Evolutionary conservation across 1,140 invertebrate genomes (phyloP), one percentile per base, ranked within the genome.

Genomic region (Trichogramma pretiosum): DNA sequence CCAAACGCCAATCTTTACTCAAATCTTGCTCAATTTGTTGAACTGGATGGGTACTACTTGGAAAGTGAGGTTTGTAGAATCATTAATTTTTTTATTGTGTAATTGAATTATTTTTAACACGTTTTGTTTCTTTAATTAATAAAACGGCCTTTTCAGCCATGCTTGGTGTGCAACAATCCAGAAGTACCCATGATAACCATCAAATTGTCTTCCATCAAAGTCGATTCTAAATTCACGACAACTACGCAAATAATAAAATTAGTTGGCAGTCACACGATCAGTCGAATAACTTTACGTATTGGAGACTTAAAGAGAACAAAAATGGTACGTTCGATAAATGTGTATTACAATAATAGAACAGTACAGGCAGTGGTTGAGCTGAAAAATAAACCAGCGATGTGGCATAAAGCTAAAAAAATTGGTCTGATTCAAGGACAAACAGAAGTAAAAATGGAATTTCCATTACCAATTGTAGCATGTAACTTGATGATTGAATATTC

Each of bases 401-500:
- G 94, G 94, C 91, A 97, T 64, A 94, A 93, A 64, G 94, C 93
- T 0, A 93, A 94, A 59, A 89, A 87, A 59, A 85, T 96, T 0
- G 83, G 79, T 7, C 68, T 98, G 11, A 82, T 87, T 37, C 85
- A 90, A 7, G 90, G 88, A 0, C 94, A 98, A 67, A 92, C 91
- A 0, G 94, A 98, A 68, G 83, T 95, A 0, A 94, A 97, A 71
- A 89, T 97, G 42, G 91, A 95, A 65, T 93, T 99, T 61, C 89
- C 92, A 0, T 72, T 98, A 21, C 94, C 95, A 0, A 97, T 98
- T 34, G 87, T 95, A 1, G 94, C 94, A 0, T 98, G 93, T 60
- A 98, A 98, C 71, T 72, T 99, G n/a, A 98, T 98, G 91, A 89
- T 99, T 62, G 94, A 99, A 65, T 98, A 97, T 71, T 85, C 89